Conservation (phyloP, 2,888 invertebrate species). For the Drosophila mulleri region DNA sequence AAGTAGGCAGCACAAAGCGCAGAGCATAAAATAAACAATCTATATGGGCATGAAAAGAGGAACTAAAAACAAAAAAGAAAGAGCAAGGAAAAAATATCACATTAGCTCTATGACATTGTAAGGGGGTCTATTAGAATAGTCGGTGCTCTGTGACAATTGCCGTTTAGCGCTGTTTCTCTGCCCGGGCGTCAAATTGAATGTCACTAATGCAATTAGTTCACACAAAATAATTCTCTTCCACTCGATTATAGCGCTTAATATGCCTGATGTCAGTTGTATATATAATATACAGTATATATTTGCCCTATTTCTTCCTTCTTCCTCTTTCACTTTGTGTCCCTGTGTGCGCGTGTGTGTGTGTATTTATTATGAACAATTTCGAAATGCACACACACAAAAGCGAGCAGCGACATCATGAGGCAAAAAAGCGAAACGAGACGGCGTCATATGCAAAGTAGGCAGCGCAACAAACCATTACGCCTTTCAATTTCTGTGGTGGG, state of each 20-base stretch:
- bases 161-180: slow-evolving; percentile 65
- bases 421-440: slow-evolving; percentile 30
- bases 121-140: slow-evolving; percentile 35
- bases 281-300: slow-evolving; percentile 34
- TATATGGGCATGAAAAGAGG: slow-evolving; percentile 34
- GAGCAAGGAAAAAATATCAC: slow-evolving; percentile 38
- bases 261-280: slow-evolving; percentile 71
- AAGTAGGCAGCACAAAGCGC: slow-evolving; percentile 62
- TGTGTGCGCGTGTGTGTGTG: slow-evolving; percentile 7
- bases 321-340: not conserved
- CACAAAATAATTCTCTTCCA: slow-evolving; percentile 80
- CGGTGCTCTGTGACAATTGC: slow-evolving; percentile 70
- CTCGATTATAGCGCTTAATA: slow-evolving; percentile 78
- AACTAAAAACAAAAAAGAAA: slow-evolving; percentile 47
- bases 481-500: slow-evolving; percentile 68
- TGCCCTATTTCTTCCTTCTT: not conserved
- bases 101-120: slow-evolving; percentile 29
- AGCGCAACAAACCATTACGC: slow-evolving; percentile 70
- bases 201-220: slow-evolving; percentile 82
- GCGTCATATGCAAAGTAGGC: slow-evolving; percentile 66
- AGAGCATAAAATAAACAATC: slow-evolving; percentile 41
- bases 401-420: slow-evolving; percentile 9
- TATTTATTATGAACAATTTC: slow-evolving; percentile 54
- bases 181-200: slow-evolving; percentile 75
- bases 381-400: slow-evolving; percentile 57